Base-by-base conservation (phyloP, 2,888 invertebrate species). In the Sinopyrophorus schimmeli region DNA sequence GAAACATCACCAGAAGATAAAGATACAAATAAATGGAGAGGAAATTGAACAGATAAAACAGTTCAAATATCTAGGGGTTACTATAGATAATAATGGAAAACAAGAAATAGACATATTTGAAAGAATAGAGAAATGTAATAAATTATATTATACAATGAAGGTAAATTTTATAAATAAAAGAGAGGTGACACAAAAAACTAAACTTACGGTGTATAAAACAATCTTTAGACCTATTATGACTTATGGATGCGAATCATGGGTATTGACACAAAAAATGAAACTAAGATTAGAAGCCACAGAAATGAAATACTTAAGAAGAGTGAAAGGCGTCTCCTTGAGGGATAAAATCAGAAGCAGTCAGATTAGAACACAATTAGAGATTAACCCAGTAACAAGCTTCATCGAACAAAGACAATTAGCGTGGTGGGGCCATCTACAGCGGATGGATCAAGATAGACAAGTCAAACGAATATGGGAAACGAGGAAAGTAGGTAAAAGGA, bases 231-330 rank as follows among this genome's bases (percentile, higher is more conserved):
- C 41, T 9, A 41, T 49, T 26, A 21, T 49, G n/a, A 49, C 42
- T 3, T 48, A 49, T 24, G 55, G 49, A 27, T 27, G 41, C 6
- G 42, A 53, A 38, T 41, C 46, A 3, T 55, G 52, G 49, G 20
- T 38, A 12, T 15, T 52, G n/a, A 27, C 35, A 6, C 46, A 39
- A 26, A 32, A 14, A 32, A 21, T 23, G 15, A 49, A 53, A 38
- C 53, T 49, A 15, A 55, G 30, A 53, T n/a, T 55, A n/a, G 48
- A 55, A 35, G 49, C 55, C 9, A 16, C 35, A 5, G 49, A 55
- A 27, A 55, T 53, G 46, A 47, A 53, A 47, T 55, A 47, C 16
- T 21, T 55, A 10, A 49, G 49, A 30, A 30, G 20, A 49, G 31
- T 53, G 3, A 38, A 35, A 26, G 32, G 38, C 11, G 23, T 35